A percentile compares a stretch with the other conserved stretches of the same genome.
These are phyloP conservation scores for Scolopax mira DNA, from an alignment of 2,113 vertebrate genomes.

Conservation along the genomic window DNA sequence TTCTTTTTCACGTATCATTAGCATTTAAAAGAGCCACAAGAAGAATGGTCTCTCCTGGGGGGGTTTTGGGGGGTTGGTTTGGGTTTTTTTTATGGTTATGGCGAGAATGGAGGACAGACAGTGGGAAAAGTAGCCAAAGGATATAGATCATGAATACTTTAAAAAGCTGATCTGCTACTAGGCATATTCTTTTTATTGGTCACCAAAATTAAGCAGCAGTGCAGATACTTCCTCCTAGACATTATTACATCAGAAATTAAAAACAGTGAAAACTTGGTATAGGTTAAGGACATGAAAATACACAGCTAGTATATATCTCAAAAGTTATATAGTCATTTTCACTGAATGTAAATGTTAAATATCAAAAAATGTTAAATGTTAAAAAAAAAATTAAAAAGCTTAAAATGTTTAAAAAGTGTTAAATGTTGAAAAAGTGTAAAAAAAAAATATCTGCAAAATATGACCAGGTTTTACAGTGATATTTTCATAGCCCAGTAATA, in stretches of 20 bases:
- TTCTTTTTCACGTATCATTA: not conserved
- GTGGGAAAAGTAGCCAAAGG: not conserved
- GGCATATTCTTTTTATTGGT: not conserved
- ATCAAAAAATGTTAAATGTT: not conserved
- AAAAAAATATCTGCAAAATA: not conserved
- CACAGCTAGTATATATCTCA: not conserved
- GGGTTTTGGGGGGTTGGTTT: not conserved
- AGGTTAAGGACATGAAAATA: not conserved
- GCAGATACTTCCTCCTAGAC: not conserved
- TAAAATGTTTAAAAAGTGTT: not conserved
- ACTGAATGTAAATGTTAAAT: not conserved
- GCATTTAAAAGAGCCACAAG: not conserved
- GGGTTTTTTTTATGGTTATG: not conserved
- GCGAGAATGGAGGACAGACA: not conserved
- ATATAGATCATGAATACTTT: not conserved
- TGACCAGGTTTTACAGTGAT: not conserved
- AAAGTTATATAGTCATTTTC: not conserved
- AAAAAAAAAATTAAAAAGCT: not conserved
- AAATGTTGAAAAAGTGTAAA: not conserved
- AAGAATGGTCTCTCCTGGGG: not conserved
- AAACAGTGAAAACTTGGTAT: not conserved
- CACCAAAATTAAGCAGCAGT: not conserved
- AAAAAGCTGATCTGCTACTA: not conserved
- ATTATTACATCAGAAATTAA: not conserved
- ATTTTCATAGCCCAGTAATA: not conserved